These are phyloP conservation scores for Drosophila cardini DNA, from an alignment of 1,140 invertebrate genomes.

Conservation along the genomic window DNA sequence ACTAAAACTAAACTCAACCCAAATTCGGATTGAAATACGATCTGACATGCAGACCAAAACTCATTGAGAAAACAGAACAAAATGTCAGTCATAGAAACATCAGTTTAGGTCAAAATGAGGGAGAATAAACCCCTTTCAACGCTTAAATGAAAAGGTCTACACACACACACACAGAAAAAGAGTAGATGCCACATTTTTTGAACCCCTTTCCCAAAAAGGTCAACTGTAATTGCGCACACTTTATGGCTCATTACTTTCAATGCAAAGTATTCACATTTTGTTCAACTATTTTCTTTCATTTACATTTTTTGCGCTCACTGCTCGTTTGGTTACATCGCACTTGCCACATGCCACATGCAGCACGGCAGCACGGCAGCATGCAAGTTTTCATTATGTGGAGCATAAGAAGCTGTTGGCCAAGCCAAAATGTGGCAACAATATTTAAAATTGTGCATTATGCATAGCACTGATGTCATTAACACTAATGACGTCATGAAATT, in stretches of 20 bases:
- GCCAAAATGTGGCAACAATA: slow-evolving; percentile 56
- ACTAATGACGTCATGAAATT: slow-evolving; percentile 78
- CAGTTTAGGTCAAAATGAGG: not conserved
- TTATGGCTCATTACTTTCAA: slow-evolving; percentile 74
- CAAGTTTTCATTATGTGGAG: slow-evolving; percentile 65
- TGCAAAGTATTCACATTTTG: slow-evolving; percentile 51
- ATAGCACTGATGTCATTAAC: slow-evolving; percentile 68
- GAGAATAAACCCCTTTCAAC: slow-evolving; percentile 46
- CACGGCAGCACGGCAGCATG: slow-evolving; percentile 53
- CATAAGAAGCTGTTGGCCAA: slow-evolving; percentile 46
- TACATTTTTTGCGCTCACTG: slow-evolving; percentile 7
- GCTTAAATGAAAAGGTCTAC: slow-evolving; percentile 51
- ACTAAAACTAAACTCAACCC: not conserved
- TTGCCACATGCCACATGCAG: slow-evolving; percentile 28
- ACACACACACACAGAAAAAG: slow-evolving; percentile 10
- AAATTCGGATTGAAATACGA: slow-evolving; percentile 18
- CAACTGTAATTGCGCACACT: slow-evolving; percentile 63
- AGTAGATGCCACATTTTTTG: slow-evolving; percentile 34
- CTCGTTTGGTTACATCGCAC: slow-evolving; percentile 39
- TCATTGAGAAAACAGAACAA: slow-evolving; percentile 2
- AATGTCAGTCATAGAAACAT: not conserved
- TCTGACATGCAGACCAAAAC: slow-evolving; percentile 6
- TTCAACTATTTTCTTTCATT: slow-evolving; percentile 21
- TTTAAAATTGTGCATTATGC: slow-evolving; percentile 71
- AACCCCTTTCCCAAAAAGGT: slow-evolving; percentile 5